These are phyloP conservation scores for Paedocypris micromegethes DNA, from an alignment of 2,797 vertebrate species.

Conservation along the genomic window DNA sequence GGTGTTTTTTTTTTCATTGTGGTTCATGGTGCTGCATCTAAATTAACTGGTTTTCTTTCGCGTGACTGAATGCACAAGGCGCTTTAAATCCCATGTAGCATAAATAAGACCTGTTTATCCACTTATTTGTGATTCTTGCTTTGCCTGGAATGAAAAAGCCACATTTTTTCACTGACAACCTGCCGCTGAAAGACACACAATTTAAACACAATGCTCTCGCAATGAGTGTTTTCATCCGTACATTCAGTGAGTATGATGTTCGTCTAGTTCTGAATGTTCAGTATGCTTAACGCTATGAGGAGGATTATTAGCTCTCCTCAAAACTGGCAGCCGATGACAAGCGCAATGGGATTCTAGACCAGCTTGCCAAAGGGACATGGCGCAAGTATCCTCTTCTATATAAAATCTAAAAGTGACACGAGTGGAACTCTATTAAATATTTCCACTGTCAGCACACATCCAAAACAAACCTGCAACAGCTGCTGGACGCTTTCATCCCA, in stretches of 20 bases:
- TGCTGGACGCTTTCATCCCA: constrained; percentile 37
- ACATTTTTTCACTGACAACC: constrained; percentile 41
- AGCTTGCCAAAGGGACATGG: constrained; percentile 12
- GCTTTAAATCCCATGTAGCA: too few relatives aligned
- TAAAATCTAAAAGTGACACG: constrained; percentile 37
- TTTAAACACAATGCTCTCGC: constrained; percentile 34
- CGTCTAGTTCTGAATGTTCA: constrained; percentile 22
- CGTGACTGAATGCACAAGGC: too few relatives aligned
- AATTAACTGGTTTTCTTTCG: too few relatives aligned
- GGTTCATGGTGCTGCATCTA: too few relatives aligned
- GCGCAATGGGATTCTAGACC: constrained; percentile 17
- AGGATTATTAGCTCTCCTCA: constrained; percentile 5
- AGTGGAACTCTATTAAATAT: constrained; percentile 52
- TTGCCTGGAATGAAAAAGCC: constrained; percentile 32
- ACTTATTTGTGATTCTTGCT: constrained; percentile 9
- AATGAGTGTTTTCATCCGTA: constrained; percentile 2
- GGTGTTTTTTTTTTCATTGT: too few relatives aligned
- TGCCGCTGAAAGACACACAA: constrained; percentile 42
- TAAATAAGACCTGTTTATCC: constrained; percentile 39
- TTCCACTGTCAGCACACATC: constrained; percentile 49
- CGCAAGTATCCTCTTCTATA: constrained; percentile 28
- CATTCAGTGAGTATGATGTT: constrained; percentile 1
- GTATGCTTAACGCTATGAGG: constrained; percentile 7
- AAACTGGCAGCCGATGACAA: constrained; percentile 22
- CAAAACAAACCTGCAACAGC: constrained; percentile 40